Conservation (phyloP, 1,140 invertebrate species). For the Physella acuta region DNA sequence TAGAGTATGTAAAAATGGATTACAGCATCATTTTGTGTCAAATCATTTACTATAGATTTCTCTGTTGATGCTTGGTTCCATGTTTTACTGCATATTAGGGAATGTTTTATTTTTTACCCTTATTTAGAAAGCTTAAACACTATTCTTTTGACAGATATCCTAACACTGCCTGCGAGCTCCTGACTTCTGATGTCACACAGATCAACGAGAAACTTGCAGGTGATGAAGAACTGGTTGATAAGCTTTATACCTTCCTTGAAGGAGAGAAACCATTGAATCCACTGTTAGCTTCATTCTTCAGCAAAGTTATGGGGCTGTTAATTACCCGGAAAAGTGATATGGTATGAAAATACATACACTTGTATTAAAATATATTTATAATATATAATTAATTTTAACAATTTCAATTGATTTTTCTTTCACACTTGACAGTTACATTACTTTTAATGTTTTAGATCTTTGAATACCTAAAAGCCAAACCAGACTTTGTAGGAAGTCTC, state of each 20-base stretch:
- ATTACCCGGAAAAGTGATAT: slow-evolving; percentile 77
- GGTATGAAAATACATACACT: slow-evolving; percentile 57
- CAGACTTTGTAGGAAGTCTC: slow-evolving; percentile 82
- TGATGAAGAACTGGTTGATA: slow-evolving; percentile 75
- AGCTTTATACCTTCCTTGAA: slow-evolving; percentile 84
- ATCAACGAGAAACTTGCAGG: slow-evolving; percentile 83
- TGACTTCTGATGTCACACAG: slow-evolving; percentile 83
- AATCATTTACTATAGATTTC: too few relatives aligned
- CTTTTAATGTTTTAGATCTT: slow-evolving; percentile 71
- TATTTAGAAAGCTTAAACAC: slow-evolving; percentile 1
- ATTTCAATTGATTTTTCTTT: not conserved
- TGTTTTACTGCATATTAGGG: not conserved
- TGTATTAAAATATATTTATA: not conserved
- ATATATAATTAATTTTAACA: not conserved
- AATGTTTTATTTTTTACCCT: slow-evolving; percentile 9
- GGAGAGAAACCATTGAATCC: slow-evolving; percentile 86
- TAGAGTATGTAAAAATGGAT: too few relatives aligned
- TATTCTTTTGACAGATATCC: slow-evolving; percentile 61
- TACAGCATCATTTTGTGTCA: too few relatives aligned
- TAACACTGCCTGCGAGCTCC: slow-evolving; percentile 89
- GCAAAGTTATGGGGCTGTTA: slow-evolving; percentile 86
- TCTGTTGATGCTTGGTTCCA: too few relatives aligned
- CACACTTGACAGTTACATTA: too few relatives aligned
- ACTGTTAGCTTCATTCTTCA: slow-evolving; percentile 91
- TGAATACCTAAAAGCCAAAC: slow-evolving; percentile 83